A percentile compares a stretch with the other conserved stretches of the same genome.
These are phyloP conservation scores for Porites cylindrica DNA, from an alignment of 92 coral and sea anemone genomes.

Conservation along the genomic window DNA sequence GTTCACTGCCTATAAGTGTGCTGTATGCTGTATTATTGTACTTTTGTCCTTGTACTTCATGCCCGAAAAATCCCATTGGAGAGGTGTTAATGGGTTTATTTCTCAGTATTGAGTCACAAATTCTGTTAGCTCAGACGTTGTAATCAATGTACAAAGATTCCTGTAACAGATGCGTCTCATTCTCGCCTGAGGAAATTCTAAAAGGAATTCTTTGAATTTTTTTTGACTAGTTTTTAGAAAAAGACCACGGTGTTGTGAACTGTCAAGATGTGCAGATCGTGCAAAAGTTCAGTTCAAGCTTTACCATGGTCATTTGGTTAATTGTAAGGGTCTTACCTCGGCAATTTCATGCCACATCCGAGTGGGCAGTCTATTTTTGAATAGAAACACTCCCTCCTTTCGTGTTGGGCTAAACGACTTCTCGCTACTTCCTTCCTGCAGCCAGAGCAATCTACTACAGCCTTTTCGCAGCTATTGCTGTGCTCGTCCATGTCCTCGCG, in stretches of 20 bases:
- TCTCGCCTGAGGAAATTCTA: background rate
- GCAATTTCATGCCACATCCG: conserved; percentile 13
- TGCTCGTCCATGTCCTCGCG: conserved; percentile 24
- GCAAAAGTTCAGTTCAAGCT: no score
- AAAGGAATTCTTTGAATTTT: conserved; percentile 1
- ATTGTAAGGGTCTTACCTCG: background rate
- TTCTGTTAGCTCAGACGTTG: no score
- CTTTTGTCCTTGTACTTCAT: background rate
- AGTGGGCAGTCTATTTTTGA: conserved; percentile 29
- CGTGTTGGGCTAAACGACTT: conserved; percentile 5
- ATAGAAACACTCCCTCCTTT: conserved; percentile 9
- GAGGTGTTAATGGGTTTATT: conserved; percentile 14
- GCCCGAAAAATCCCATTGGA: conserved; percentile 17
- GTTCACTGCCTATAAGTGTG: no score
- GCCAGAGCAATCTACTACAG: conserved; percentile 16
- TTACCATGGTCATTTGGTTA: no score
- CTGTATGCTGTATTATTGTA: no score
- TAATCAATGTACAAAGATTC: no score
- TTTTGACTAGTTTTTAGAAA: background rate
- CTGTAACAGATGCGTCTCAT: no score
- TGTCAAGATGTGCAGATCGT: no score
- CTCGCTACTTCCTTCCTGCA: conserved; percentile 4
- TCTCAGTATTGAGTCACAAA: no score
- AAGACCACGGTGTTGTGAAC: background rate
- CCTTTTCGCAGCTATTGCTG: conserved; percentile 22